A percentile compares a stretch with the other conserved stretches of the same genome.
These are phyloP conservation scores for Rhincodon typus DNA, from an alignment of 2,797 vertebrate species.

Conservation along the genomic window DNA sequence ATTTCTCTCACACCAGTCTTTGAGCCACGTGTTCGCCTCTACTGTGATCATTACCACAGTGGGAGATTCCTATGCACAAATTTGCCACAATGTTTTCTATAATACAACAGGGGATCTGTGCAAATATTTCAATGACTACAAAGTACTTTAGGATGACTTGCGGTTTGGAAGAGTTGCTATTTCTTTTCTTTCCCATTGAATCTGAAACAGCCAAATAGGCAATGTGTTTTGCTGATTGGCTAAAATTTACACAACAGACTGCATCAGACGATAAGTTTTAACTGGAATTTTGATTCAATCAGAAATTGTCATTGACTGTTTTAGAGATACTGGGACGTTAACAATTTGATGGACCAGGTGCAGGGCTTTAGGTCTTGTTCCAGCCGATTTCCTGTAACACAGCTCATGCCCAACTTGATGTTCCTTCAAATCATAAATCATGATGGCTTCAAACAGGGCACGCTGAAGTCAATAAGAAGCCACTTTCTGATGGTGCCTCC, in stretches of 20 bases:
- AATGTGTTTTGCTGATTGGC: neutral
- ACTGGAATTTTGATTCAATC: neutral
- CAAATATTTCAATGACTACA: neutral
- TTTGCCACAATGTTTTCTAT: neutral
- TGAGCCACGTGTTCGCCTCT: too few species aligned
- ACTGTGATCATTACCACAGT: too few species aligned
- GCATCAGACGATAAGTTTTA: neutral
- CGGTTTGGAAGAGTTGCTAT: neutral
- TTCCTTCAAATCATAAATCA: neutral
- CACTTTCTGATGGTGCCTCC: neutral
- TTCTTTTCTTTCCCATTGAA: neutral
- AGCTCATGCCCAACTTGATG: neutral
- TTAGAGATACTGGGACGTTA: neutral
- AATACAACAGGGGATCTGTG: neutral
- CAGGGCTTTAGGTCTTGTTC: neutral
- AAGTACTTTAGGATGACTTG: neutral
- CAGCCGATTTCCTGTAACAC: neutral
- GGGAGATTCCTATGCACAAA: too few species aligned
- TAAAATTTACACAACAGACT: neutral
- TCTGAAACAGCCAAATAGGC: neutral
- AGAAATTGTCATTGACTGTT: too few species aligned
- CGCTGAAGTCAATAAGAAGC: neutral
- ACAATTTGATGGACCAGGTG: neutral
- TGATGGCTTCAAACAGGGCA: neutral
- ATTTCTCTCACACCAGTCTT: too few species aligned